These are phyloP conservation scores for Tor tambroides DNA, from an alignment of 2,113 vertebrate genomes.

Conservation along the genomic window DNA sequence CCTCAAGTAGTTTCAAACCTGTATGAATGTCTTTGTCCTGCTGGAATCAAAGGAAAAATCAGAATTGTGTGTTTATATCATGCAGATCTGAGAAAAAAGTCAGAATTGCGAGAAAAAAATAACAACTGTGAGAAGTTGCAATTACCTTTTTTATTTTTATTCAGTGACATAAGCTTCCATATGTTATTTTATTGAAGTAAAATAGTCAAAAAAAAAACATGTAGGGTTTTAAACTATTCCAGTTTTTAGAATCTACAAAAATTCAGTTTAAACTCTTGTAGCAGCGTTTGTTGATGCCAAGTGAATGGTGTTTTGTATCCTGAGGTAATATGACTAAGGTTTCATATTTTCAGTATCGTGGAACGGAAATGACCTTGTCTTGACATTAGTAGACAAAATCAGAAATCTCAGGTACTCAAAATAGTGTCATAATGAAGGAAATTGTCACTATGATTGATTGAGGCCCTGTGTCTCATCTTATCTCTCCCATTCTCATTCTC, in stretches of 20 bases:
- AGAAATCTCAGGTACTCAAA: slow-evolving; percentile 45
- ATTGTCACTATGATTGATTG: slow-evolving; percentile 51
- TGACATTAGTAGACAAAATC: slow-evolving; percentile 21
- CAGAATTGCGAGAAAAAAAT: no score
- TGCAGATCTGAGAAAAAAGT: neutral
- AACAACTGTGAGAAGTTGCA: no score
- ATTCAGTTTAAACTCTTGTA: neutral
- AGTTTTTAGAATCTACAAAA: neutral
- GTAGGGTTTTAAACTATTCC: no score
- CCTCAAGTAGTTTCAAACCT: no score
- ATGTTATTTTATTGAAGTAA: no score
- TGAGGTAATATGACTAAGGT: neutral
- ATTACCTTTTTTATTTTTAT: neutral
- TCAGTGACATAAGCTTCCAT: neutral
- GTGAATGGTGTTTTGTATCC: neutral
- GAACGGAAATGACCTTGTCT: slow-evolving; percentile 22
- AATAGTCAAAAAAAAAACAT: neutral
- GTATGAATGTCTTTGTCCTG: no score
- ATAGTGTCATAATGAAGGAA: slow-evolving; percentile 54
- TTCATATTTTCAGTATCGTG: neutral
- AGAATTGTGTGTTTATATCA: no score
- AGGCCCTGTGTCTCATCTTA: neutral
- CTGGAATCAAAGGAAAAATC: no score
- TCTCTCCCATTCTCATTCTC: neutral
- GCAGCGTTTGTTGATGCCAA: neutral